phyloP scores from a whole-genome alignment of 2,797 vertebrate species.

The Pangasius krempfi region DNA sequence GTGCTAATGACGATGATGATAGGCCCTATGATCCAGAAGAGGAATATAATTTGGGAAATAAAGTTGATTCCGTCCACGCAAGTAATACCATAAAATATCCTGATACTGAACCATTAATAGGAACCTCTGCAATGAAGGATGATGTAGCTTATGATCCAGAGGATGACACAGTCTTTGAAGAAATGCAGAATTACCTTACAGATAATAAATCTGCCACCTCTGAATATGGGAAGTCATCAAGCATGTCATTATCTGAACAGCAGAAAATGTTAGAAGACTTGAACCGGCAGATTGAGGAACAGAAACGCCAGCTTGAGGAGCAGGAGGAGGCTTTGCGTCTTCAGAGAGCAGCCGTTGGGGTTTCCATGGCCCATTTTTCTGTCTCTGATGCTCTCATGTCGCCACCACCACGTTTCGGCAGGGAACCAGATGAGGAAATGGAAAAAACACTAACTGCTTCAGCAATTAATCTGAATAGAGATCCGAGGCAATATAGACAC shows the following conservation, averaged over 20 bases:
- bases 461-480: conserved; percentile 65
- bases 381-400: conserved; percentile 93
- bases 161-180: conserved; percentile 91
- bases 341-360: conserved; percentile 92
- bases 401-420: conserved; percentile 80
- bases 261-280: conserved; percentile 96
- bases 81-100: conserved; percentile 60
- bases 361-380: conserved; percentile 96
- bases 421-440: conserved; percentile 64
- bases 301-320: conserved; percentile 90
- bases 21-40: conserved; percentile 95
- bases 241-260: conserved; percentile 87
- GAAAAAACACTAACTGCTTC: conserved; percentile 58
- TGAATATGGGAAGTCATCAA: conserved; percentile 58
- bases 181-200: conserved; percentile 82
- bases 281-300: conserved; percentile 96
- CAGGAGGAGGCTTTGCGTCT: conserved; percentile 93
- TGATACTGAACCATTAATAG: conserved; percentile 58
- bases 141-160: conserved; percentile 96
- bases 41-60: conserved; percentile 85
- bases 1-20: conserved; percentile 73
- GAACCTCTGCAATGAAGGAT: conserved; percentile 72
- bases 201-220: conserved; percentile 53
- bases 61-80: conserved; percentile 64
- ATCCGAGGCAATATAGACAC: conserved; percentile 75